Conservation (phyloP, 2,888 invertebrate species). For the Chrysolina oricalcia region DNA sequence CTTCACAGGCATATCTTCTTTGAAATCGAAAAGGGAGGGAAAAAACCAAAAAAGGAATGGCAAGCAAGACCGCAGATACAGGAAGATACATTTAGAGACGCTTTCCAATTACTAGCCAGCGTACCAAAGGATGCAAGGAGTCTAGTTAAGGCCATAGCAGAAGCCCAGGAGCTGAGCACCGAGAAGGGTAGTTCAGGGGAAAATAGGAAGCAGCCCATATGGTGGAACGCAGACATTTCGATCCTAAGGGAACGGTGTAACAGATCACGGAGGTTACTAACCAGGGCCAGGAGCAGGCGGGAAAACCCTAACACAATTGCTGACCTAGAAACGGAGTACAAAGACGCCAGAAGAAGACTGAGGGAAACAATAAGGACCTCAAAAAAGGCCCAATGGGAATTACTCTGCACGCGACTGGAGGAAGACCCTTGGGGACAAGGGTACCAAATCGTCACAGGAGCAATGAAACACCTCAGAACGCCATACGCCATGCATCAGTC, state of each 20-base stretch:
- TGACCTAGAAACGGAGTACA: background rate
- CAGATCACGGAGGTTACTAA: background rate
- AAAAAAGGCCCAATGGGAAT: background rate
- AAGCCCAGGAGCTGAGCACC: background rate
- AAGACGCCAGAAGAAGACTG: background rate
- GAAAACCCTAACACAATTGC: background rate
- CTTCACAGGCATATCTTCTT: conserved; percentile 20
- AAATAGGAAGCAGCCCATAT: background rate
- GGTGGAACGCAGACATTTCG: conserved; percentile 23
- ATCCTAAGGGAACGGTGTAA: background rate
- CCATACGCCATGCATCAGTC: conserved; percentile 12
- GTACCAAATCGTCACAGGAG: conserved; percentile 7
- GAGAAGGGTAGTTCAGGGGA: background rate
- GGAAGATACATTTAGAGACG: background rate
- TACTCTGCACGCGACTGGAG: conserved; percentile 6
- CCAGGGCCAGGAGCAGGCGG: background rate
- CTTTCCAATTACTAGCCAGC: background rate
- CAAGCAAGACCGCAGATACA: background rate
- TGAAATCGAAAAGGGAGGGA: background rate
- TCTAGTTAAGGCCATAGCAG: background rate
- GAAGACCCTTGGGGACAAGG: conserved; percentile 18
- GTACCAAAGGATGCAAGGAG: background rate
- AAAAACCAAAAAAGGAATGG: background rate
- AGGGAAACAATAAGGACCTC: background rate
- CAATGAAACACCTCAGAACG: background rate